Evolutionary conservation across 2,113 vertebrate genomes (phyloP), one percentile per base, ranked within the genome.

Genomic region (Nannospalax galili): DNA sequence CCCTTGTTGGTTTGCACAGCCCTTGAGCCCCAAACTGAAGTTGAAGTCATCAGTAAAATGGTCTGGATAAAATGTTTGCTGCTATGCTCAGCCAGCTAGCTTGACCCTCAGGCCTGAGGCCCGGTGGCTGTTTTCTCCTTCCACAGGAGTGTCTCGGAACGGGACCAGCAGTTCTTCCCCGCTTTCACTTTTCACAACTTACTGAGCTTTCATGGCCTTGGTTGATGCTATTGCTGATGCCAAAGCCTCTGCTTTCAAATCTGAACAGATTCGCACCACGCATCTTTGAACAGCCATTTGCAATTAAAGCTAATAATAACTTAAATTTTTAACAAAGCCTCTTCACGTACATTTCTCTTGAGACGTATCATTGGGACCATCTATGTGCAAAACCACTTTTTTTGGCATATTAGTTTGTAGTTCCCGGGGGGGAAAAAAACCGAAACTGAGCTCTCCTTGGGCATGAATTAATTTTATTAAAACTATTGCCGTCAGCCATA

Each of bases 251-350:
- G 99, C 99, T 98, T 99, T 99, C 91, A 99, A 98, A 98, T 99
- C 99, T 37, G 99, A 99, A 95, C 99, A 99, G 95, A 99, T 99
- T 97, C 99, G 98, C 78, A 99, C 99, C 92, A 99, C 99, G 0
- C 99, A 99, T 98, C 99, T 99, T 96, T 99, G 99, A 96, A 99
- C 99, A 37, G 99, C 99, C 99, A 99, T 99, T 99, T 99, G 99
- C 98, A 99, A 75, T 99, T 99, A 98, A 99, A 99, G 98, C 99
- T 99, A 98, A 99, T 99, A 97, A 99, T 99, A 32, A 99, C 99
- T 98, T 99, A 99, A 98, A 99, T 99, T 99, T 99, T 99, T 97
- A 99, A 98, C 98, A 99, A 98, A 52, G 99, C 99, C 95, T 99
- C 99, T 98, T 99, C 99, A 97, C 99, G 99, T 24, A 99, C 98